A percentile compares a stretch with the other conserved stretches of the same genome.
Conservation (phyloP, 2,888 invertebrate species). For the Chalcosyrphus nemorum region DNA sequence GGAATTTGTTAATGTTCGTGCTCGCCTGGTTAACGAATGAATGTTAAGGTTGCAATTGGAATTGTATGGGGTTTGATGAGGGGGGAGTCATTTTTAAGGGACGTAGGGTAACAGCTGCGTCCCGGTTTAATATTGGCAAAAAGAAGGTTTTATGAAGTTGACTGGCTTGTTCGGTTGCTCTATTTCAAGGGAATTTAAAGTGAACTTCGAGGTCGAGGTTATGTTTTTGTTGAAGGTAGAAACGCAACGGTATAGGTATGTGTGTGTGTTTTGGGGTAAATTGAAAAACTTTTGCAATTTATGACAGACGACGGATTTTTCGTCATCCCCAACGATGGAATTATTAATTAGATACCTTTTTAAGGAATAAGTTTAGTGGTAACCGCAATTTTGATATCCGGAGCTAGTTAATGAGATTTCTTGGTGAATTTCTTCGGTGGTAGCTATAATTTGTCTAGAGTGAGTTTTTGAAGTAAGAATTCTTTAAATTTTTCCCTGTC, state of each 20-base stretch:
- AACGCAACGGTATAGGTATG: neutral
- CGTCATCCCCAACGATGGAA: constrained; percentile 51
- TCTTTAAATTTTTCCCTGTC: no score
- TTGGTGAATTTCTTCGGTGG: constrained; percentile 9
- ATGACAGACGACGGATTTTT: constrained; percentile 64
- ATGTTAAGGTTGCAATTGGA: constrained; percentile 60
- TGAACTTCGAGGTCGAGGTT: constrained; percentile 7
- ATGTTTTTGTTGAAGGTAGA: constrained; percentile 12
- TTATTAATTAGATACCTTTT: constrained; percentile 55
- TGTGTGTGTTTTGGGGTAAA: constrained; percentile 27
- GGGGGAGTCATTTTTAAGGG: neutral
- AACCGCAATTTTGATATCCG: constrained; percentile 19
- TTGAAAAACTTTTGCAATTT: constrained; percentile 71
- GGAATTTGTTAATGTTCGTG: constrained; percentile 56
- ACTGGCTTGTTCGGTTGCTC: constrained; percentile 32
- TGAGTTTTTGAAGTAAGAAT: neutral
- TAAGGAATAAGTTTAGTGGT: constrained; percentile 11
- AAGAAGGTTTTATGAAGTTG: constrained; percentile 19
- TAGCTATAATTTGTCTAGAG: neutral
- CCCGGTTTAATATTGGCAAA: constrained; percentile 32
- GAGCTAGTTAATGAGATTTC: constrained; percentile 41
- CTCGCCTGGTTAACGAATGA: constrained; percentile 51
- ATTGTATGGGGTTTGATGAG: constrained; percentile 11
- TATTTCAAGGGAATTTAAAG: constrained; percentile 40
- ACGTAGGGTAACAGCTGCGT: constrained; percentile 25